Conservation (phyloP, 2,797 vertebrate species). For the Anolis apletophallus region DNA sequence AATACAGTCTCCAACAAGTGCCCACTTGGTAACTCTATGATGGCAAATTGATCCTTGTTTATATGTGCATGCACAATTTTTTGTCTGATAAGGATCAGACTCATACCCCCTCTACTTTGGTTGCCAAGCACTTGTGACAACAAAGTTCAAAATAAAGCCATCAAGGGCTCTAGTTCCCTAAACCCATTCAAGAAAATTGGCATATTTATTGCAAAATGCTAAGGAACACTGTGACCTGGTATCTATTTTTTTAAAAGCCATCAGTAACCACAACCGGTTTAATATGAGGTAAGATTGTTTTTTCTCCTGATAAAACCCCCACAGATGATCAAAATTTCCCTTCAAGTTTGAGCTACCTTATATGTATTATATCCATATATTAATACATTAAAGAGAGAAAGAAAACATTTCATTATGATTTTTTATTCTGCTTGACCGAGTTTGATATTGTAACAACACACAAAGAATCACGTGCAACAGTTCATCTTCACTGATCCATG, state of each 20-base stretch:
- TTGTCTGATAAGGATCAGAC: neutral
- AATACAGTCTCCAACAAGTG: neutral
- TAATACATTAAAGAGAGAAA: neutral
- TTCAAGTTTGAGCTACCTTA: neutral
- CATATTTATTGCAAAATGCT: neutral
- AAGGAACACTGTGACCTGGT: neutral
- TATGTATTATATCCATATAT: neutral
- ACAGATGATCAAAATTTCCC: neutral
- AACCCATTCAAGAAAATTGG: neutral
- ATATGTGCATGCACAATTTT: neutral
- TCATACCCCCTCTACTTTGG: neutral
- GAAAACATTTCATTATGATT: neutral
- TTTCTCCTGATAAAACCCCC: neutral
- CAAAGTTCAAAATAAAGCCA: neutral
- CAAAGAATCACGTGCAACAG: neutral
- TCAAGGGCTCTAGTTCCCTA: neutral
- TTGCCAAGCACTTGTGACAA: neutral
- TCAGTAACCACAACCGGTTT: neutral
- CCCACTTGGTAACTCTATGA: neutral
- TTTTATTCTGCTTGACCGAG: neutral
- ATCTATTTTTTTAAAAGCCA: neutral
- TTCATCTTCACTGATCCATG: neutral
- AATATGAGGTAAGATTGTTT: neutral
- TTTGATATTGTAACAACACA: neutral
- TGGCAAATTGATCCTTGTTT: neutral